Percentiles rank a stretch among this genome's conserved stretches.
phyloP scores from a whole-genome alignment of 2,797 vertebrate genomes.

The Enteromius fasciolatus region DNA sequence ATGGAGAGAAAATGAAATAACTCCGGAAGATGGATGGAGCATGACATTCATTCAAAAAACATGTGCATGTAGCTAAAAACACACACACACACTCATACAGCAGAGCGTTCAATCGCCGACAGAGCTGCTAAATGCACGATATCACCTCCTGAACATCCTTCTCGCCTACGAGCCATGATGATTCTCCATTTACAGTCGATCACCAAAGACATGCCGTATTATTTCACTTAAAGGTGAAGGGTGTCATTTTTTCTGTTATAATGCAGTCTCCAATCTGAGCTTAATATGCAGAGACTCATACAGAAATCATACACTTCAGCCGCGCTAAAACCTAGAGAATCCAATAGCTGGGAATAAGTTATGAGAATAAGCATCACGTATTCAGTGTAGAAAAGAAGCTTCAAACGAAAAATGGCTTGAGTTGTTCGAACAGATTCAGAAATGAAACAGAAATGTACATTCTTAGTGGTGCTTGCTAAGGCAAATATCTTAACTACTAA shows the following conservation, averaged over 20 bases:
- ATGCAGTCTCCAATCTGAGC: background rate
- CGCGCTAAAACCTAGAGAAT: background rate
- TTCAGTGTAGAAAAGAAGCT: background rate
- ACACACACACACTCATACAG: conserved; percentile 10
- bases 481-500: background rate
- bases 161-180: background rate
- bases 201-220: background rate
- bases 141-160: conserved; percentile 3
- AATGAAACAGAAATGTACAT: background rate
- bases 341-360: background rate
- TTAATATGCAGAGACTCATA: background rate
- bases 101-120: background rate
- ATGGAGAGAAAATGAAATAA: conserved; percentile 54
- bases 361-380: background rate
- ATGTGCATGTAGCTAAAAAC: conserved; percentile 18
- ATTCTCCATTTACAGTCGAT: conserved; percentile 15
- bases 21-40: background rate
- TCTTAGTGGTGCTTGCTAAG: background rate
- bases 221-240: conserved; percentile 11
- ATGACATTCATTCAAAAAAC: conserved; percentile 26
- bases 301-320: background rate
- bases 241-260: background rate
- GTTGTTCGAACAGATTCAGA: background rate
- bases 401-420: background rate
- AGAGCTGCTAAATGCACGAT: background rate